phyloP scores from a whole-genome alignment of 2,888 invertebrate species.

The Schizotus pectinicornis region DNA sequence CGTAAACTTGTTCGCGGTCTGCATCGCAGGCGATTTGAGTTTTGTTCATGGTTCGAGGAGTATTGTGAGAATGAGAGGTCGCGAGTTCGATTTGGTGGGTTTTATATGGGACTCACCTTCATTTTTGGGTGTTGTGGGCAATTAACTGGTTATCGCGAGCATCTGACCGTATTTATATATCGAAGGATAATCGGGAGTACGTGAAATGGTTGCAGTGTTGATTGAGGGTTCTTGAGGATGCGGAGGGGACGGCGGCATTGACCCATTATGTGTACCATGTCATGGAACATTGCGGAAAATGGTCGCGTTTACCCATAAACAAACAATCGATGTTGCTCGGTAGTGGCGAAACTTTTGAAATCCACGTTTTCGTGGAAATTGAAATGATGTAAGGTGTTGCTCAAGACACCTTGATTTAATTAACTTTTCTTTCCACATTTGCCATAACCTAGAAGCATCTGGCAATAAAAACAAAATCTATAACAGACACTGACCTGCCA shows the following conservation, averaged over 20 bases:
- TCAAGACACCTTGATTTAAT: no score
- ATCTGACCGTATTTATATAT: slow-evolving; percentile 29
- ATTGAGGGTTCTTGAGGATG: slow-evolving; percentile 15
- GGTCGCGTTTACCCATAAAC: no score
- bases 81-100: background rate
- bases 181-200: slow-evolving; percentile 9
- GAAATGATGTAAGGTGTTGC: no score
- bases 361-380: no score
- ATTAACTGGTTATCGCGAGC: slow-evolving; percentile 8
- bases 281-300: slow-evolving; percentile 2
- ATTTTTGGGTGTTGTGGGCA: slow-evolving; percentile 10
- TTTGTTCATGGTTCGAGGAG: slow-evolving; percentile 20
- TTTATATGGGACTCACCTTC: slow-evolving; percentile 17
- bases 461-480: no score
- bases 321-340: no score
- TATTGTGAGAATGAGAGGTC: background rate
- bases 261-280: slow-evolving; percentile 17
- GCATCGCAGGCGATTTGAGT: slow-evolving; percentile 35
- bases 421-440: no score
- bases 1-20: slow-evolving; percentile 44
- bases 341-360: no score
- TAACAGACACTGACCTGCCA: no score
- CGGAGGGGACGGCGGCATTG: slow-evolving; percentile 10
- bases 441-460: no score
- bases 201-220: slow-evolving; percentile 11